phyloP scores from a whole-genome alignment of 2,888 invertebrate genomes.

The Melipona bicolor region DNA sequence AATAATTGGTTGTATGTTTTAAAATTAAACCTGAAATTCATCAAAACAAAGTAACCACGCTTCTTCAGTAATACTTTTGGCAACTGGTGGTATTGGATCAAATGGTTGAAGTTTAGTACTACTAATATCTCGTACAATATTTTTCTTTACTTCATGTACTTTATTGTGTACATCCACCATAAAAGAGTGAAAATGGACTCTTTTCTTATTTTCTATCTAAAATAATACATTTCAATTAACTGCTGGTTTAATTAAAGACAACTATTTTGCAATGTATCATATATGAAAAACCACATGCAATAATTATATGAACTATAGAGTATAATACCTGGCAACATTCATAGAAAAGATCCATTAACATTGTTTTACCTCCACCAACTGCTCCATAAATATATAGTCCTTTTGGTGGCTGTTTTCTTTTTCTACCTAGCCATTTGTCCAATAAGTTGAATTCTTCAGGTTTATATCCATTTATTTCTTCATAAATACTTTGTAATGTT shows the following conservation, averaged over 20 bases:
- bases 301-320: conserved; percentile 56
- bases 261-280: conserved; percentile 61
- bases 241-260: neutral
- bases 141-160: conserved; percentile 93
- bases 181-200: conserved; percentile 98
- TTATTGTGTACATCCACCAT: conserved; percentile 97
- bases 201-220: conserved; percentile 89
- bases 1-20: conserved; percentile 10
- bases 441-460: conserved; percentile 85
- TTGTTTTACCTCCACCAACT: conserved; percentile 98
- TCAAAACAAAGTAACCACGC: conserved; percentile 98
- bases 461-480: conserved; percentile 87
- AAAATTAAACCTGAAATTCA: conserved; percentile 93
- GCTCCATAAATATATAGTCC: conserved; percentile 96
- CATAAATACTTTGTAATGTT: conserved; percentile 89
- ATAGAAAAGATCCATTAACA: conserved; percentile 99
- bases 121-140: conserved; percentile 84
- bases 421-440: conserved; percentile 81
- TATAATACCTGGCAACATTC: conserved; percentile 88
- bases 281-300: conserved; percentile 74
- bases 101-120: conserved; percentile 89
- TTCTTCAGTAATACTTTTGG: conserved; percentile 92
- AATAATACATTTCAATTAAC: conserved; percentile 50
- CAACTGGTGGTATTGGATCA: conserved; percentile 98
- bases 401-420: conserved; percentile 86